A percentile compares a stretch with the other conserved stretches of the same genome.
phyloP scores from a whole-genome alignment of 2,113 vertebrate genomes.

The Trematomus loennbergii region DNA sequence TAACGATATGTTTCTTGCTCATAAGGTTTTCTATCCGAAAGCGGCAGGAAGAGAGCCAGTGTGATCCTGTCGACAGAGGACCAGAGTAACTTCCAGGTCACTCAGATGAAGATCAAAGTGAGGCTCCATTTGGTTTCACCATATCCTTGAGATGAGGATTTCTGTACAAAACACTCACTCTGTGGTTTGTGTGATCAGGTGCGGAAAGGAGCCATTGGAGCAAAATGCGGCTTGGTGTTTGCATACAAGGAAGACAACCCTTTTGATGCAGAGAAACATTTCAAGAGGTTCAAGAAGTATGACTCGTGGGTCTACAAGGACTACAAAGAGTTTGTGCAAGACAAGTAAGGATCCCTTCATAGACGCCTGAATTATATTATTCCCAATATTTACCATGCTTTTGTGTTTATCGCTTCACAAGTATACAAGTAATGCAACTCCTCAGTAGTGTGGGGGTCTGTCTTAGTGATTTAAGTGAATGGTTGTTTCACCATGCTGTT shows the following conservation, averaged over 20 bases:
- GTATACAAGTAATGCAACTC: neutral
- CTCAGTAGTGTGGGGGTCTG: constrained; percentile 3
- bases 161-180: accelerated
- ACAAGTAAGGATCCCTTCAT: constrained; percentile 81
- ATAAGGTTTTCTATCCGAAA: constrained; percentile 96
- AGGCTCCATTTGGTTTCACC: constrained; percentile 40
- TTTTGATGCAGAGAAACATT: constrained; percentile 95
- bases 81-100: constrained; percentile 94
- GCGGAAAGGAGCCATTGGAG: constrained; percentile 94
- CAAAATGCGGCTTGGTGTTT: constrained; percentile 95
- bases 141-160: neutral
- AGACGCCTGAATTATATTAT: neutral
- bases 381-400: neutral
- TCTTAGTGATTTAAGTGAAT: constrained; percentile 13
- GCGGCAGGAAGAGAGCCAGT: constrained; percentile 92
- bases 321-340: constrained; percentile 91
- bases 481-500: constrained; percentile 38
- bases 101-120: constrained; percentile 96
- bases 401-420: too few relatives aligned
- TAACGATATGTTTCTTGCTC: constrained; percentile 18
- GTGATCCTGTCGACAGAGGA: constrained; percentile 94
- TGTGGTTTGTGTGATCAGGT: constrained; percentile 82
- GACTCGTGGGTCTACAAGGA: constrained; percentile 91
- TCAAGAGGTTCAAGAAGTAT: constrained; percentile 91
- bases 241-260: constrained; percentile 87